Evolutionary conservation across 92 coral and sea anemone genomes (phyloP), one percentile per base, ranked within the genome.

Genomic region (Diadumene lineata): DNA sequence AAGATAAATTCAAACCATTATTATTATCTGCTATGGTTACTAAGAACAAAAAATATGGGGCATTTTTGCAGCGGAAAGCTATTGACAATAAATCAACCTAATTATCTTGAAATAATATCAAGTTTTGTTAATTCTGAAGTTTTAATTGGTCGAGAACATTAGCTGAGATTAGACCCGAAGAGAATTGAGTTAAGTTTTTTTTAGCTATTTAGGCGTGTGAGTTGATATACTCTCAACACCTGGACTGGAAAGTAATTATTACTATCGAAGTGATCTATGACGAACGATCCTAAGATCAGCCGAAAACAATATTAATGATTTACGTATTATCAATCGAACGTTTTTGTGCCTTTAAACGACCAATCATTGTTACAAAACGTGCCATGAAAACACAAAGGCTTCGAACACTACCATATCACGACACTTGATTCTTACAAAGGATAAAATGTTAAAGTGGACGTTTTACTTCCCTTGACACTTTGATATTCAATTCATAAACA

Each of bases 331-430:
- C 19, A 21, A 21, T 53, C 58, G 74, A 73, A 76, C 76, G 82
- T 76, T 72, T 87, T 91, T 74, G 87, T 91, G 76, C 79, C 83
- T 78, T 77, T 77, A 82, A 86, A 91, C 92, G 88, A 58, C 74
- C 57, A 68, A 34, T 72, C 51, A 74, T 91, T 91, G 92, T 91
- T 83, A 53, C 1, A 60, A 92, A 89, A 85, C 97, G 86, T 91
- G 97, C 90, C 89, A 67, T 0, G 51, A 34, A 11, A 19, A 67
- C 21, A 44, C 58, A 38, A n/a, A 32, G 25, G 60, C 11, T 9
- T 6, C 2, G 60, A 53, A 53, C 22, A 23, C 7, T 9, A 16
- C 25, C 60, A 16, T 53, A 16, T 53, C 25, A 22, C 13, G n/a
- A n/a, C 48, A 13, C 48, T 13, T 38, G 13, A 38, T 38, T 38